Evolutionary conservation across 2,888 invertebrate genomes (phyloP), one percentile per base, ranked within the genome.

Genomic region (Lissonota sp.): DNA sequence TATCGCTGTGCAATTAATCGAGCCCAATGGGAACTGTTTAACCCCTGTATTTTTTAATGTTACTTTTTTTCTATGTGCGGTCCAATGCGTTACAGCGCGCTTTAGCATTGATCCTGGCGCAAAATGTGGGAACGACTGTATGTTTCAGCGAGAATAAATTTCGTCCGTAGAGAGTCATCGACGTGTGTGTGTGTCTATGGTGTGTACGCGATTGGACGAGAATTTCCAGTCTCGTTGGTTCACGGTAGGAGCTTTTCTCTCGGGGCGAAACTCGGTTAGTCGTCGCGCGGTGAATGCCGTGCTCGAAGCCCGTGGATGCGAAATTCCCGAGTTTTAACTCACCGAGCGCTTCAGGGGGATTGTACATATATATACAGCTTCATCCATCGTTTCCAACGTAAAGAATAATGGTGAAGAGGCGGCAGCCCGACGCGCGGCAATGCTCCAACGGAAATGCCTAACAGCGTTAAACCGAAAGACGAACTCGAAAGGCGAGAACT

Each of bases 381-480:
- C 66, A 80, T 80, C 60, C 16, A 42, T 57, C 39, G 40, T 5
- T 6, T 53, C 51, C 14, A 14, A 12, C 53, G 53, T 26, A 10
- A 37, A 37, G 53, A 53, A 42, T n/a, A 51, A 26, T n/a, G 64
- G 5, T 5, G n/a, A 39, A 8, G 39, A 53, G 40, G 14, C 10
- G 42, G 44, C 66, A 63, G 72, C 63, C 12, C 63, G 44, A 62
- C 63, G 37, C 44, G 64, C 42, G 40, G 70, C 58, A 53, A 70
- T 51, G 42, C 67, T 71, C 66, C 49, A 71, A 72, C 76, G 76
- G 67, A 55, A 51, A 60, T 69, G 16, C 49, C 72, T 88, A 88
- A 88, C 86, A 85, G 83, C 84, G 87, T 88, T 88, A 88, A 87
- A 87, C 87, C 86, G 86, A 83, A 84, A 85, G 87, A 86, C 88